Conservation (phyloP, 2,113 vertebrate species). For the Acinonyx jubatus region DNA sequence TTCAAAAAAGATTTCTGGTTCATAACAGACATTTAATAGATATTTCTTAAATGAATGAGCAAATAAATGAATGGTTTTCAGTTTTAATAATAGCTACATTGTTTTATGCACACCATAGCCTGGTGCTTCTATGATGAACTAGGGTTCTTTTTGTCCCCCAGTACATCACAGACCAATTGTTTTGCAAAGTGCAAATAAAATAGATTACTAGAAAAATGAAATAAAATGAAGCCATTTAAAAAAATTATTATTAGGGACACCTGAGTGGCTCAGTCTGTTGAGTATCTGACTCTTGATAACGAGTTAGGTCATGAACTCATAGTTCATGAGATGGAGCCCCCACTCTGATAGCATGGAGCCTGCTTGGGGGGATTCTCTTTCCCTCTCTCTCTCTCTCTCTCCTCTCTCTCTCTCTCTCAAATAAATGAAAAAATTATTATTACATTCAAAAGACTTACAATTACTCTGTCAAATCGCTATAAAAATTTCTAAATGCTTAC, state of each 20-base stretch:
- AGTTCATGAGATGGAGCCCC: too few relatives aligned
- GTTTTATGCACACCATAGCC: neutral
- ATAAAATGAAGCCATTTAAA: neutral
- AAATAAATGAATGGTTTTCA: neutral
- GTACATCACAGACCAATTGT: neutral
- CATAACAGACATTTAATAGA: neutral
- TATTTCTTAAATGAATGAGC: neutral
- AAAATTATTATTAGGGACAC: neutral
- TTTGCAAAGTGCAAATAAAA: neutral
- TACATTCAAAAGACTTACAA: neutral
- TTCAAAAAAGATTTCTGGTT: neutral
- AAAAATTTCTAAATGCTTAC: neutral
- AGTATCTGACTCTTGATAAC: too few relatives aligned
- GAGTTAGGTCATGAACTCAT: too few relatives aligned
- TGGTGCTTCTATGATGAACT: neutral
- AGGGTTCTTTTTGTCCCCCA: neutral
- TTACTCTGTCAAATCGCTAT: neutral
- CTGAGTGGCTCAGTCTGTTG: too few relatives aligned
- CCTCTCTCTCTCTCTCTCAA: too few relatives aligned
- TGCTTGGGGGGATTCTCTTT: too few relatives aligned
- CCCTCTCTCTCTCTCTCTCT: too few relatives aligned
- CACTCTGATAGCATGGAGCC: too few relatives aligned
- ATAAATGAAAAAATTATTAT: neutral
- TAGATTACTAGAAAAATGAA: neutral
- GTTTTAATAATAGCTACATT: neutral